These are phyloP conservation scores for Nemapogon koenigi DNA, from an alignment of 2,888 invertebrate species.

Conservation along the genomic window DNA sequence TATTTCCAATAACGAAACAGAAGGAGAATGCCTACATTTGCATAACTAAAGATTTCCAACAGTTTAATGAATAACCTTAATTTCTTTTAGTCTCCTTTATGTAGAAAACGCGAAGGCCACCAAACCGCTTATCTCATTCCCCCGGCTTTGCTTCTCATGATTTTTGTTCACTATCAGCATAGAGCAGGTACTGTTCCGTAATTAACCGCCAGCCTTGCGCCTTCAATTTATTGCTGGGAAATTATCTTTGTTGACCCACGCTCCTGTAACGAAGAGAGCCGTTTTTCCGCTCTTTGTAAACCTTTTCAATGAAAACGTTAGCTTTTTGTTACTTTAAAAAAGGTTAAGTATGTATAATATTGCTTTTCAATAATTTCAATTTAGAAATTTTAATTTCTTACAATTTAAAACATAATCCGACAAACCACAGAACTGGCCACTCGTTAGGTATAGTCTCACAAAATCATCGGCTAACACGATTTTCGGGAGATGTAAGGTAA, in stretches of 20 bases:
- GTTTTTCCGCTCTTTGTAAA: constrained; percentile 4
- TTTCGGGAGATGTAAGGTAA: too few relatives aligned
- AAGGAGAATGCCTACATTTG: constrained; percentile 6
- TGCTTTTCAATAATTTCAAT: too few relatives aligned
- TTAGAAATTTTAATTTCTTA: too few relatives aligned
- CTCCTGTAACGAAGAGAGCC: constrained; percentile 14
- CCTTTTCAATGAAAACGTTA: too few relatives aligned
- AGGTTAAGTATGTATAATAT: too few relatives aligned
- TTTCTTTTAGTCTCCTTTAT: constrained; percentile 42
- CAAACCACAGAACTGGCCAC: too few relatives aligned
- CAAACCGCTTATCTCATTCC: constrained; percentile 9
- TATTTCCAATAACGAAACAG: constrained; percentile 5
- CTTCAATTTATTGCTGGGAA: constrained; percentile 42
- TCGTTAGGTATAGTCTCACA: too few relatives aligned
- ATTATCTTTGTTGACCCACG: constrained; percentile 55
- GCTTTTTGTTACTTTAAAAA: too few relatives aligned
- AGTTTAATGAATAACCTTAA: constrained; percentile 18
- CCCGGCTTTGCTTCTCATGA: constrained; percentile 14
- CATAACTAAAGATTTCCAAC: constrained; percentile 1
- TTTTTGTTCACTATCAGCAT: constrained; percentile 24
- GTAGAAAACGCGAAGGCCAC: constrained; percentile 20
- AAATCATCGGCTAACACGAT: too few relatives aligned
- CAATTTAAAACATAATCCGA: too few relatives aligned
- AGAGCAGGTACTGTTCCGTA: constrained; percentile 22
- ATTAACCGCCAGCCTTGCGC: constrained; percentile 34